phyloP scores from a whole-genome alignment of 1,140 invertebrate species.

The Dryas iulia region DNA sequence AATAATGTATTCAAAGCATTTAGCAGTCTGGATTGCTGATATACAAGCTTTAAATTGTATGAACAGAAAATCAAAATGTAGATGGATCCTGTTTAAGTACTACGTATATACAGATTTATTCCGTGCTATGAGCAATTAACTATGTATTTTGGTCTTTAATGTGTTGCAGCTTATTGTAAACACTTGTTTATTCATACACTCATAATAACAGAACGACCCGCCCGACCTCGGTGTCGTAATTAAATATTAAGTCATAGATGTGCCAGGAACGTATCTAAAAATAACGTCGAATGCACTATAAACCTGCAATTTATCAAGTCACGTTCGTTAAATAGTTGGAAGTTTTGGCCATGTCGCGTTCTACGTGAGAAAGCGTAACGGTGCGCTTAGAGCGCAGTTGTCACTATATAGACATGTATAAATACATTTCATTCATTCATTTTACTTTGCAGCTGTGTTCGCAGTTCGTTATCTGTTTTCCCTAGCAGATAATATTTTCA shows the following conservation, averaged over 20 bases:
- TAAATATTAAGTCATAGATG: slow-evolving; percentile 22
- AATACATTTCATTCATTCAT: slow-evolving; percentile 20
- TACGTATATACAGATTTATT: background rate
- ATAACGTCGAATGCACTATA: slow-evolving; percentile 3
- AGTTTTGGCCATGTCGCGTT: slow-evolving; percentile 14
- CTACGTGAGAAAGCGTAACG: slow-evolving; percentile 11
- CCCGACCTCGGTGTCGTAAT: slow-evolving; percentile 11
- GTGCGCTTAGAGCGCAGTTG: slow-evolving; percentile 6
- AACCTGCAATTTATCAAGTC: slow-evolving; percentile 12
- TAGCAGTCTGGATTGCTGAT: too few relatives aligned
- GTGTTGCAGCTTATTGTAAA: background rate
- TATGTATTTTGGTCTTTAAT: background rate
- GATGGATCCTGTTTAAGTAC: background rate
- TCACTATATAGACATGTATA: background rate
- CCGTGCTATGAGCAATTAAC: background rate
- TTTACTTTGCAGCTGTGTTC: background rate
- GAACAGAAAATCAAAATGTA: background rate
- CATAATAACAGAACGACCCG: background rate
- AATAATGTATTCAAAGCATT: too few relatives aligned
- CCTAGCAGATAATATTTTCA: slow-evolving; percentile 26
- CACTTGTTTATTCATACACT: background rate
- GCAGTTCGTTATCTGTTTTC: slow-evolving; percentile 22
- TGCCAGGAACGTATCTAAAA: slow-evolving; percentile 15
- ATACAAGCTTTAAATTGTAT: background rate
- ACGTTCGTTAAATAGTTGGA: slow-evolving; percentile 7